phyloP scores from a whole-genome alignment of 2,888 invertebrate genomes.

The Dynastes grantii region DNA sequence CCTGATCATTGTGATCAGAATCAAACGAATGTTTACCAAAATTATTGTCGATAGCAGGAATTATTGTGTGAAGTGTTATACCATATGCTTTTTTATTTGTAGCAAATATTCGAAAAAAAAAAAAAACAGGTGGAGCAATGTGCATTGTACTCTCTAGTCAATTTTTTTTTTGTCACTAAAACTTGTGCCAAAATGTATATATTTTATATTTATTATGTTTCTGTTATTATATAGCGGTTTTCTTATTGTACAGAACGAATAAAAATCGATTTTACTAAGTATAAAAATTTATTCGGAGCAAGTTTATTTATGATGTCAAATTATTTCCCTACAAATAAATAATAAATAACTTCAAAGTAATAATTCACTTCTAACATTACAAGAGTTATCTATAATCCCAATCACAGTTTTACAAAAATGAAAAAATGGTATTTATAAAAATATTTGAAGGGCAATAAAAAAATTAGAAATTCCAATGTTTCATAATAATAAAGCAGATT shows the following conservation, averaged over 20 bases:
- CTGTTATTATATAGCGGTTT: not conserved
- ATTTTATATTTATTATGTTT: slow-evolving; percentile 27
- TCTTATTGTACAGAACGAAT: slow-evolving; percentile 1
- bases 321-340: slow-evolving; percentile 40
- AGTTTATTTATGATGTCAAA: slow-evolving; percentile 34
- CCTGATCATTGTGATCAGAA: too few relatives aligned
- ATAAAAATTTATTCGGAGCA: slow-evolving; percentile 45
- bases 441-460: slow-evolving; percentile 4
- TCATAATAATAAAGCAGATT: slow-evolving; percentile 18
- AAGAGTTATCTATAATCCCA: slow-evolving; percentile 33
- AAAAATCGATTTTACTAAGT: slow-evolving; percentile 11
- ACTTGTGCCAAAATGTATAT: slow-evolving; percentile 43
- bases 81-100: too few relatives aligned
- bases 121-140: too few relatives aligned
- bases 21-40: too few relatives aligned
- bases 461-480: slow-evolving; percentile 26
- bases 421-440: slow-evolving; percentile 21
- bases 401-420: slow-evolving; percentile 38
- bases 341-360: slow-evolving; percentile 38
- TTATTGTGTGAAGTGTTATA: too few relatives aligned
- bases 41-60: too few relatives aligned
- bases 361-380: slow-evolving; percentile 40
- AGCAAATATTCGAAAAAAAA: too few relatives aligned
- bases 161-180: not conserved
- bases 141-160: not conserved